These are phyloP conservation scores for Dendrocincla fuliginosa DNA, from an alignment of 2,797 vertebrate species.

Conservation along the genomic window DNA sequence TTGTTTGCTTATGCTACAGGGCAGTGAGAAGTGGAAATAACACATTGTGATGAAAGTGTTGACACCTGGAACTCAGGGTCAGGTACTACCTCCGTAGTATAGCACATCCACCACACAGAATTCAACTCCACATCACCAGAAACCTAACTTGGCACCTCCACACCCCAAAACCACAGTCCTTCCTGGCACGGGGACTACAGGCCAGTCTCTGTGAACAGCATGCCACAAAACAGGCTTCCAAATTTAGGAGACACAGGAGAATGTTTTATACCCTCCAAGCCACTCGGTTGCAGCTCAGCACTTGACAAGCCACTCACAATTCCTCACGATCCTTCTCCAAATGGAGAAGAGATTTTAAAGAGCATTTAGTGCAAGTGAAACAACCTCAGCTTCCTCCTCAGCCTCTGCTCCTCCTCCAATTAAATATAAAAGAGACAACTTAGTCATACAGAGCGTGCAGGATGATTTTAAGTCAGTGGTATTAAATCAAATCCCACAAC, in stretches of 20 bases:
- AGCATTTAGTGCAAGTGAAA: neutral
- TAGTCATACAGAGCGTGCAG: neutral
- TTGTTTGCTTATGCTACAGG: neutral
- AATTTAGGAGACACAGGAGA: neutral
- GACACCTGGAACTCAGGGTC: neutral
- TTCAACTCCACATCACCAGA: neutral
- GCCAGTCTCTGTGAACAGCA: neutral
- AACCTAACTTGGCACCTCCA: neutral
- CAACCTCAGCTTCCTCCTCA: neutral
- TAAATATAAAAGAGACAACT: neutral
- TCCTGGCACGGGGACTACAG: neutral
- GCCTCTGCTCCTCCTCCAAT: neutral
- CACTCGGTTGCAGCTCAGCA: neutral
- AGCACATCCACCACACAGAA: rapidly evolving
- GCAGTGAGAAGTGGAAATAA: neutral
- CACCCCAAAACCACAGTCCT: neutral
- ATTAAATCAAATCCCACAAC: conserved; percentile 42
- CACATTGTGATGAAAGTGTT: rapidly evolving
- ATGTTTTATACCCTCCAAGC: neutral
- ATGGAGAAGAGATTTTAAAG: neutral
- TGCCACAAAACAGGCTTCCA: rapidly evolving
- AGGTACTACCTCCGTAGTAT: neutral
- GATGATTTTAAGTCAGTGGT: neutral
- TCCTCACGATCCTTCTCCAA: neutral
- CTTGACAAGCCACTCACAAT: neutral